Conservation (phyloP, 2,797 vertebrate genomes). For the Halcyon smyrnensis region DNA sequence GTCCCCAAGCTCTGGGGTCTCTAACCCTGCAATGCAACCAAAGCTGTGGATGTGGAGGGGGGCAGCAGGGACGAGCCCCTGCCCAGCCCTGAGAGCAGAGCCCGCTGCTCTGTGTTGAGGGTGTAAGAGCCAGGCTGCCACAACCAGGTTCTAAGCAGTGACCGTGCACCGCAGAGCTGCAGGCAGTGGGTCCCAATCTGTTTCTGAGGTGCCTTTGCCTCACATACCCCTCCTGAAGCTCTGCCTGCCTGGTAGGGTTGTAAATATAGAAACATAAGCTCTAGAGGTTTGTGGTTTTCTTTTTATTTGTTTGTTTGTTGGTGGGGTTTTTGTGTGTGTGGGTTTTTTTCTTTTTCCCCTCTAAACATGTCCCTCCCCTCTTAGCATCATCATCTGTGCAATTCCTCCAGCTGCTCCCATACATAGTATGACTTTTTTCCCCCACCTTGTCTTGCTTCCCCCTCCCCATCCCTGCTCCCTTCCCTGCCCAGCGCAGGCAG, state of each 20-base stretch:
- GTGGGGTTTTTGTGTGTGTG: no score
- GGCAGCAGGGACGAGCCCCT: background rate
- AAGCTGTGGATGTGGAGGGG: rapidly evolving
- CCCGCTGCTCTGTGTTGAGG: background rate
- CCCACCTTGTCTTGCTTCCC: background rate
- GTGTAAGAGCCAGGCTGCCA: background rate
- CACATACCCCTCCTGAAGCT: constrained; percentile 52
- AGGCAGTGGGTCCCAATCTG: background rate
- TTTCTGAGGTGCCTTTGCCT: constrained; percentile 29
- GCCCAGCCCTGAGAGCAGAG: rapidly evolving
- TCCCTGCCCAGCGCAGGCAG: constrained; percentile 5
- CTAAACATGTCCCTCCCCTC: constrained; percentile 83
- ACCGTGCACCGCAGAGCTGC: rapidly evolving
- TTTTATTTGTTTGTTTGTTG: constrained; percentile 31
- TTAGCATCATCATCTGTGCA: constrained; percentile 80
- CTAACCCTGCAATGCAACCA: background rate
- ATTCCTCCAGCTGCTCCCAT: constrained; percentile 86
- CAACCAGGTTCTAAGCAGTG: background rate
- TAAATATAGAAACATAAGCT: constrained; percentile 90
- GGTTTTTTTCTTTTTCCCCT: background rate
- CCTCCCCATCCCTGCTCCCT: background rate
- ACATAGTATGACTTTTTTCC: constrained; percentile 75
- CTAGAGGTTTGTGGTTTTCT: background rate
- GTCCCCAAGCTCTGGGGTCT: background rate
- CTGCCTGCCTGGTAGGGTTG: constrained; percentile 78